Base-by-base conservation (phyloP, 2,797 vertebrate species). In the Thripadectes ignobilis region DNA sequence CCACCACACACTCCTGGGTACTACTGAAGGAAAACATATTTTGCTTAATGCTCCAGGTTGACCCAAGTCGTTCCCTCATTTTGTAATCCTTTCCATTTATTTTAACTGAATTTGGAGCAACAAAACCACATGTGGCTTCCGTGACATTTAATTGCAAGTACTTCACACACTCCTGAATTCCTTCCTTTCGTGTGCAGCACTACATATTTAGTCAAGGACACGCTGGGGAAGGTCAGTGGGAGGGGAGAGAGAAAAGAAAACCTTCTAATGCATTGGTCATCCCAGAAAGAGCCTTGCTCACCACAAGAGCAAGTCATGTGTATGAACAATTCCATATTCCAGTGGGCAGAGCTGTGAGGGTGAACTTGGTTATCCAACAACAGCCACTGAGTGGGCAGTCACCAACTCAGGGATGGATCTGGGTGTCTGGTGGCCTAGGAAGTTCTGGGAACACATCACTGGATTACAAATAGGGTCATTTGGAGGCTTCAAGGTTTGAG, bases 71-170 rank as follows among this genome's bases (percentile, higher is more conserved):
- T 94, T 94, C 95, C 78, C 82, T 87, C 78, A 41, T 85, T 96
- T 89, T 92, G 91, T 93, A 97, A 96, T 96, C 79, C 85, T 96
- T 97, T 96, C 95, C 93, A 93, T 72, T 89, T 91, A 78, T 78
- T 81, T 88, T 82, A 93, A 79, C 89, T 72, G 76, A 80, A 96
- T 95, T 97, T 97, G 96, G 94, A 96, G 92, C 72, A 93, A 93
- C 65, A 85, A 96, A 97, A 92, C 95, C 93, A 96, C 96, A 97
- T 85, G 92, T 94, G 89, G 96, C 92, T 96, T 91, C 75, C 65
- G 14, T 91, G 95, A 96, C 96, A 93, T 95, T 96, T 97, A 96
- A 96, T 93, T 96, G 89, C 62, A 88, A 93, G 87, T 45, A 81
- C 82, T 94, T 96, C 87, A 96, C 93, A 94, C 95, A 95, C 87